phyloP scores from a whole-genome alignment of 2,113 vertebrate species.

The Notothenia coriiceps region DNA sequence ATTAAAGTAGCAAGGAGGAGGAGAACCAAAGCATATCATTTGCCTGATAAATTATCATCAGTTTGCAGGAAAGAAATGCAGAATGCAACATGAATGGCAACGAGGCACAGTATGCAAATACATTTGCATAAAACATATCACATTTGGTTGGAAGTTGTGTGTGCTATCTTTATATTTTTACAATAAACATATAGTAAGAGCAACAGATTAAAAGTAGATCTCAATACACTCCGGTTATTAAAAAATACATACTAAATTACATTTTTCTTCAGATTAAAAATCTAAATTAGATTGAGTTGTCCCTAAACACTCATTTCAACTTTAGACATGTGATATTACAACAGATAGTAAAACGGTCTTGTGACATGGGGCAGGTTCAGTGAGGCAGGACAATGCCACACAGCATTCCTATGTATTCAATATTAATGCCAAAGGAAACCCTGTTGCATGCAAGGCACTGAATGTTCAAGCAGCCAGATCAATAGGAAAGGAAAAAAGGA shows the following conservation, averaged over 20 bases:
- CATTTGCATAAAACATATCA: conserved; percentile 9
- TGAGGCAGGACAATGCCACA: not conserved
- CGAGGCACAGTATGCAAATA: not conserved
- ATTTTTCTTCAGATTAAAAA: conserved; percentile 2
- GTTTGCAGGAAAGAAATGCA: conserved; percentile 9
- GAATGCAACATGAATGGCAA: not conserved
- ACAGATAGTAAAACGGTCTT: not conserved
- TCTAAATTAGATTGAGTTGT: not conserved
- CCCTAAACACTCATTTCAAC: not conserved
- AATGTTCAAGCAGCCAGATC: conserved; percentile 3
- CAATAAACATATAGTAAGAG: not conserved
- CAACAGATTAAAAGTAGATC: not conserved
- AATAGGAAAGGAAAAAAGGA: not conserved
- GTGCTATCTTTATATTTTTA: not conserved
- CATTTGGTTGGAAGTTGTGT: not conserved
- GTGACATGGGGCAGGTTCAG: not conserved
- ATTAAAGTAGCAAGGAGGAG: conserved; percentile 31
- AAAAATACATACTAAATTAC: not conserved
- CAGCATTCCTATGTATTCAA: conserved; percentile 38
- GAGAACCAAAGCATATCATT: conserved; percentile 1
- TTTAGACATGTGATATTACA: not conserved
- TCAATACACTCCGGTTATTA: not conserved
- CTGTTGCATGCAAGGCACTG: conserved; percentile 79
- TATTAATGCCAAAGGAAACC: conserved; percentile 66
- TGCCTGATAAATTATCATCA: not conserved